Conservation (phyloP, 2,888 invertebrate genomes). For the Graphium colonna region DNA sequence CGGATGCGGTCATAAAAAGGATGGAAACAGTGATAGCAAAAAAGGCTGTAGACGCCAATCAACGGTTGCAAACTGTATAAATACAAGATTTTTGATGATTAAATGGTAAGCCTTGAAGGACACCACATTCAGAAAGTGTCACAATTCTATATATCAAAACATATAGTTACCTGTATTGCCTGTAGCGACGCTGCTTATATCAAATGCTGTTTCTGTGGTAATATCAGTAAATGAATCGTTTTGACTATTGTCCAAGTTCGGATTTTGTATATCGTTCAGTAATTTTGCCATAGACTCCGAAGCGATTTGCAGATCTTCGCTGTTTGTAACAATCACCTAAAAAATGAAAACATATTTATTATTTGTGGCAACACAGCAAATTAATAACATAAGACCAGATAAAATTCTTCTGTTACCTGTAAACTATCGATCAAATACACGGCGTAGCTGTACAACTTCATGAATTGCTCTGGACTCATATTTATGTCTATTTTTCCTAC, state of each 20-base stretch:
- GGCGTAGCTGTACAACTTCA: conserved; percentile 76
- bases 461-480: conserved; percentile 65
- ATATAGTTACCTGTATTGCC: conserved; percentile 21
- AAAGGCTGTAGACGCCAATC: too few species aligned
- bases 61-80: too few species aligned
- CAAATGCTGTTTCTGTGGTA: conserved; percentile 8
- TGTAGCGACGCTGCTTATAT: conserved; percentile 10
- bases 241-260: conserved; percentile 35
- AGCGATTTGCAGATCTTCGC: conserved; percentile 54
- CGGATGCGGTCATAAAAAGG: too few species aligned
- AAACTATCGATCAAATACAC: conserved; percentile 70
- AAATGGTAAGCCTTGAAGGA: too few species aligned
- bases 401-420: conserved; percentile 41
- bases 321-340: conserved; percentile 38
- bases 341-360: conserved; percentile 12
- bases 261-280: conserved; percentile 49
- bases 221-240: conserved; percentile 39
- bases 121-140: too few species aligned
- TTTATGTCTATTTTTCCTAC: conserved; percentile 69
- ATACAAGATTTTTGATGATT: too few species aligned
- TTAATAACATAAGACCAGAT: too few species aligned
- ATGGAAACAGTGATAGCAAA: too few species aligned
- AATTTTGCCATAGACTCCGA: conserved; percentile 47
- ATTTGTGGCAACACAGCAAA: too few species aligned
- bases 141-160: too few species aligned